Base-by-base conservation (phyloP, 2,113 vertebrate genomes). In the Andinoacara biseriatus region DNA sequence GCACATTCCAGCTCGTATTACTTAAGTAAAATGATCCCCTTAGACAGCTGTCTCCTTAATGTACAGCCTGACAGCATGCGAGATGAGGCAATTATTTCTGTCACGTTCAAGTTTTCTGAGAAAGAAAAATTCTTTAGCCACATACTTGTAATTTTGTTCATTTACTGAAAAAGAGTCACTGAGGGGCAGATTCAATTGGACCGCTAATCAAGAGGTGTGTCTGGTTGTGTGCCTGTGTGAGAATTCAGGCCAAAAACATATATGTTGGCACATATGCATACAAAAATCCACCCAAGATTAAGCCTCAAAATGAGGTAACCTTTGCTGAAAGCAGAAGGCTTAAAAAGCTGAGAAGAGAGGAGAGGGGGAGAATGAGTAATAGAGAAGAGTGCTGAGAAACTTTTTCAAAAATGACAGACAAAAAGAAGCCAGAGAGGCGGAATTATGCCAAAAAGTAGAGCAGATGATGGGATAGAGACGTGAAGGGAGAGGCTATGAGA, bases 291-390 rank as follows among this genome's bases (percentile, higher is more conserved):
- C 65, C 82, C 72, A 84, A 84, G 82, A 91, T 88, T 88, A 86
- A 88, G 83, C 78, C 78, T 79, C 6, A 9, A n/a, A 29, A 90
- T 95, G 92, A 94, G 89, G 84, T 92, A 91, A 92, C 74, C 26
- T 82, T 74, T 49, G 74, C 13, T 91, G 89, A 94, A 91, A 83
- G 89, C 80, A 62, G 82, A 58, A 22, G 79, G 87, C 62, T 91
- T 89, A 91, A 22, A 89, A 76, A 80, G 92, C 35, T 83, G 86
- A 82, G 84, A 49, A 15, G 83, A 85, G 76, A 76, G 75, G 78
- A 85, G 74, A 80, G 90, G 79, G 85, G 87, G 87, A 81, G 90
- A 88, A 90, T 92, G 84, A 93, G 54, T 84, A 88, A 80, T 57
- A 63, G 88, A 86, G 80, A 35, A 33, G 77, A 83, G 33, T n/a